A percentile compares a stretch with the other conserved stretches of the same genome.
Conservation (phyloP, 2,888 invertebrate species). For the Rhorus exstirpatorius region DNA sequence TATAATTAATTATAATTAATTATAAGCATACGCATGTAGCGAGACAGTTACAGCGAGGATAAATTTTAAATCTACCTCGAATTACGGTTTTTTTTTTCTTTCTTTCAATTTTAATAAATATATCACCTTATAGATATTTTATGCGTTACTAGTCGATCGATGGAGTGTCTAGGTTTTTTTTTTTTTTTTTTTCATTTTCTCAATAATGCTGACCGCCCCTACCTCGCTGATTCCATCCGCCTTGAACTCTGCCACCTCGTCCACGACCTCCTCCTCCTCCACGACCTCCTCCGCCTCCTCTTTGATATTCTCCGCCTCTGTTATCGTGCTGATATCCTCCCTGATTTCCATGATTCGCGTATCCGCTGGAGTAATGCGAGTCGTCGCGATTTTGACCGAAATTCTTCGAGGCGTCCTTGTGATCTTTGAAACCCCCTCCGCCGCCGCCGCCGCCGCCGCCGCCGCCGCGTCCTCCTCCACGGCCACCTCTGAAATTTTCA, state of each 20-base stretch:
- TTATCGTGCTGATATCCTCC: constrained; percentile 67
- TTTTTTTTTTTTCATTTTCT: constrained; percentile 20
- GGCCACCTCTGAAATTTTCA: constrained; percentile 76
- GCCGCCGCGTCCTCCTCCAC: constrained; percentile 73
- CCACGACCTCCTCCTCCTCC: constrained; percentile 75
- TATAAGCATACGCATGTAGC: too few relatives aligned
- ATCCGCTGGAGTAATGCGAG: constrained; percentile 57
- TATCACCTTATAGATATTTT: constrained; percentile 37
- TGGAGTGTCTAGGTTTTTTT: constrained; percentile 1
- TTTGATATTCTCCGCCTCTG: constrained; percentile 75
- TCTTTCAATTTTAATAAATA: constrained; percentile 17
- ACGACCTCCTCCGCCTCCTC: constrained; percentile 77
- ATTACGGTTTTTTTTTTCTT: constrained; percentile 11
- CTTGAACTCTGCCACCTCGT: constrained; percentile 84
- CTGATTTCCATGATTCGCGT: constrained; percentile 38
- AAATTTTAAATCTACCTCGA: constrained; percentile 32
- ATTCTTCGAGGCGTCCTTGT: constrained; percentile 77
- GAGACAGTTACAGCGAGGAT: background rate
- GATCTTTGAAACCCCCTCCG: constrained; percentile 75
- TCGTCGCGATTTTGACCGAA: constrained; percentile 77
- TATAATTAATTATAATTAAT: too few relatives aligned
- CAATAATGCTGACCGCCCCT: constrained; percentile 72
- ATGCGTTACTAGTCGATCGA: constrained; percentile 24
- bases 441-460: constrained; percentile 79
- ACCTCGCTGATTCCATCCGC: constrained; percentile 85